A percentile compares a stretch with the other conserved stretches of the same genome.
These are phyloP conservation scores for Sorex araneus DNA, from an alignment of 2,113 vertebrate genomes.

Conservation along the genomic window DNA sequence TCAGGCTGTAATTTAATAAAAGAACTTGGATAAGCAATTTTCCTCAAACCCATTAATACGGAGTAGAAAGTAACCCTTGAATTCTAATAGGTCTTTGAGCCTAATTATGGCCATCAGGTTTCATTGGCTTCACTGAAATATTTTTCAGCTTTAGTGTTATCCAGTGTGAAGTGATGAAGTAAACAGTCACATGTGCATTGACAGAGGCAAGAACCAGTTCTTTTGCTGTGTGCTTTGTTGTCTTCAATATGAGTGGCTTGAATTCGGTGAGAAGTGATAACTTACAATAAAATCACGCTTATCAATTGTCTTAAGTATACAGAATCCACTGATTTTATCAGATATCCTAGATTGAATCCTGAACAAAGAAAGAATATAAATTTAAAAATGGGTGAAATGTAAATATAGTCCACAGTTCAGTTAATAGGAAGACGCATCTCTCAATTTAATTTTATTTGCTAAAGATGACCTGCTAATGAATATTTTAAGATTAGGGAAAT, in stretches of 20 bases:
- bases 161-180: not conserved
- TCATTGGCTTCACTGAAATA: conserved; percentile 12
- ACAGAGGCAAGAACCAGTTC: not conserved
- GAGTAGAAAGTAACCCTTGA: not conserved
- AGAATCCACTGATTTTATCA: not conserved
- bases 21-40: not conserved
- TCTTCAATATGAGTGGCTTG: not conserved
- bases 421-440: not conserved
- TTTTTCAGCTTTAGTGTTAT: not conserved
- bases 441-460: not conserved
- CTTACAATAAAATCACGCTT: not conserved
- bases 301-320: not conserved
- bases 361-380: not conserved
- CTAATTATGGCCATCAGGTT: not conserved
- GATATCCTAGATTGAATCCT: not conserved
- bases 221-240: conserved; percentile 1
- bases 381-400: not conserved
- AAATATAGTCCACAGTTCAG: not conserved
- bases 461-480: not conserved
- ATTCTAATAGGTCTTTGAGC: not conserved
- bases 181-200: not conserved
- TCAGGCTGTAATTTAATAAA: conserved; percentile 38
- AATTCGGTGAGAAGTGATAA: not conserved
- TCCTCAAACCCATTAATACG: not conserved
- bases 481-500: not conserved